Conservation (phyloP, 2,888 invertebrate genomes). For the Coenonympha arcania region DNA sequence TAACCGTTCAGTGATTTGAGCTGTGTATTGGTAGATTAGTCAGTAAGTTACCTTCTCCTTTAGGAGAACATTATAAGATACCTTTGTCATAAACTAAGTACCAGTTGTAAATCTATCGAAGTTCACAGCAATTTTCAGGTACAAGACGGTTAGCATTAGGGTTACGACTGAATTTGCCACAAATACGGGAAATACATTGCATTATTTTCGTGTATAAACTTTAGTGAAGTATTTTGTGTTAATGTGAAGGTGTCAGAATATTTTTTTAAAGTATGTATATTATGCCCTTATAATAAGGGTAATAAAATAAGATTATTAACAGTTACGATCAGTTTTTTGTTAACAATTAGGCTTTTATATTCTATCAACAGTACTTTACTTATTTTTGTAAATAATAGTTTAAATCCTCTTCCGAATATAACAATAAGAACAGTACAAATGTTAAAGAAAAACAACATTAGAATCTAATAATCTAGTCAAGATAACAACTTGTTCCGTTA, state of each 20-base stretch:
- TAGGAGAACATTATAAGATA: too few species aligned
- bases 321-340: background rate
- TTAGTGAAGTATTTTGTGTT: conserved; percentile 10
- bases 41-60: too few species aligned
- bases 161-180: background rate
- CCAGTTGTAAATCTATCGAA: too few species aligned
- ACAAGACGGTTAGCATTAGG: background rate
- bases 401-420: too few species aligned
- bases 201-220: conserved; percentile 3
- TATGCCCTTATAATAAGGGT: conserved; percentile 14
- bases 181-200: background rate
- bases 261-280: too few species aligned
- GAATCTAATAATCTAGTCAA: conserved; percentile 28
- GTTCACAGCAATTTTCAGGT: too few species aligned
- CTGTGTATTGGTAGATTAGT: background rate
- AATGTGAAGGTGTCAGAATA: conserved; percentile 7
- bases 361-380: too few species aligned
- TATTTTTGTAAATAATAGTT: too few species aligned
- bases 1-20: too few species aligned
- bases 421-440: too few species aligned
- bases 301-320: background rate
- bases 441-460: conserved; percentile 12
- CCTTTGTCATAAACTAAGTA: too few species aligned
- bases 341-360: background rate
- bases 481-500: background rate